A percentile compares a stretch with the other conserved stretches of the same genome.
These are phyloP conservation scores for Papilio polytes DNA, from an alignment of 1,140 invertebrate genomes.

Conservation along the genomic window DNA sequence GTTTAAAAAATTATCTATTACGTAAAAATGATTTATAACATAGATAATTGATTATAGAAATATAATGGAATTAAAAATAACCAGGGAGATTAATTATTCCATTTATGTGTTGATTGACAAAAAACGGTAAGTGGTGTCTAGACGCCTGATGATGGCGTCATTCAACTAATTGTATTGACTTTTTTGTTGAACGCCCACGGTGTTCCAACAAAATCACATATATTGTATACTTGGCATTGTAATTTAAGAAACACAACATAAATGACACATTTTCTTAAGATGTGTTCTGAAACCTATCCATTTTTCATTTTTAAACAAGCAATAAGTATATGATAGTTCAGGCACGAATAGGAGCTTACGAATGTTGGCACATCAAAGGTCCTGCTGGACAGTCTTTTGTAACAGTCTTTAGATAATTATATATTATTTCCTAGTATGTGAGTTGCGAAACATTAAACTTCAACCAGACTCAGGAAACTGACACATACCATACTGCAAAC, in stretches of 20 bases:
- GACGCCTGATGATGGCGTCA: conserved; percentile 21
- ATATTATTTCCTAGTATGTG: too few species aligned
- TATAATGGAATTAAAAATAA: not conserved
- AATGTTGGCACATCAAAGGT: not conserved
- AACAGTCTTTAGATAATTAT: too few species aligned
- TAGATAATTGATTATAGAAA: not conserved
- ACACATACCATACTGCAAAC: not conserved
- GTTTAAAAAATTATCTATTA: not conserved
- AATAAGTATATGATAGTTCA: too few species aligned
- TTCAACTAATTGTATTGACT: conserved; percentile 7
- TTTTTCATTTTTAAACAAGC: too few species aligned
- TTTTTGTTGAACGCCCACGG: conserved; percentile 3
- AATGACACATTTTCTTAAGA: too few species aligned
- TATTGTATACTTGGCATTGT: too few species aligned
- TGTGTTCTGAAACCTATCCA: too few species aligned
- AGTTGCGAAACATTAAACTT: not conserved
- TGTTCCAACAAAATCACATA: not conserved
- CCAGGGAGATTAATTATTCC: not conserved
- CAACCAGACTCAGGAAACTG: not conserved
- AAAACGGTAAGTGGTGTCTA: conserved; percentile 16
- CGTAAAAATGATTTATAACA: not conserved
- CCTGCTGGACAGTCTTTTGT: too few species aligned
- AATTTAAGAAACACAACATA: too few species aligned
- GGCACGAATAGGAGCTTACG: too few species aligned
- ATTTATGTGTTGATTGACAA: conserved; percentile 13